Conservation (phyloP, 2,797 vertebrate species). For the Centropyge bicolor region DNA sequence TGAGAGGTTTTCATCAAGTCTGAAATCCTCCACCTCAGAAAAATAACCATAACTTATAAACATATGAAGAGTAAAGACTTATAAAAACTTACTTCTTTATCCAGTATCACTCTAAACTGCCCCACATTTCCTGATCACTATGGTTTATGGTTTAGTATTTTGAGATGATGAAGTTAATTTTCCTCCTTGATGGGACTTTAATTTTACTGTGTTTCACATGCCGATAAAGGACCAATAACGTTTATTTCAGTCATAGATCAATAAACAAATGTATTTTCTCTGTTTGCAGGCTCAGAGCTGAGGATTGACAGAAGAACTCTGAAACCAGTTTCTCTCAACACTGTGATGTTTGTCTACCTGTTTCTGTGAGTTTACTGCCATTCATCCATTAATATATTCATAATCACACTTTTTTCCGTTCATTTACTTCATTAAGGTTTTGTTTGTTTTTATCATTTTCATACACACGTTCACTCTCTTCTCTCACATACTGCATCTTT, state of each 20-base stretch:
- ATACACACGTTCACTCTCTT: background rate
- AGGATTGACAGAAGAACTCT: conserved; percentile 78
- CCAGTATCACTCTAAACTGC: background rate
- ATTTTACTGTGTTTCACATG: background rate
- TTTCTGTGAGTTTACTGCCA: conserved; percentile 87
- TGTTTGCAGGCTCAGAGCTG: conserved; percentile 78
- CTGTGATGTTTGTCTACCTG: conserved; percentile 90
- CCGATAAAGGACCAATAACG: background rate
- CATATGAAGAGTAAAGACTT: too few species aligned
- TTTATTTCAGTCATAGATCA: background rate
- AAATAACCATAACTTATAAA: too few species aligned
- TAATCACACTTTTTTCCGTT: background rate
- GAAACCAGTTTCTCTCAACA: conserved; percentile 86
- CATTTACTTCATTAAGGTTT: background rate
- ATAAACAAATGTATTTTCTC: background rate
- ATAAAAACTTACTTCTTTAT: background rate
- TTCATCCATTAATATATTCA: background rate
- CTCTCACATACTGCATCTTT: background rate
- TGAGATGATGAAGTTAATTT: background rate
- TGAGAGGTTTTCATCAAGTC: background rate
- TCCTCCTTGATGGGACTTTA: background rate
- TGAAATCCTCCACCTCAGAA: background rate
- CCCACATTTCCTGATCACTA: background rate
- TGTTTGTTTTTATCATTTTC: too few species aligned
- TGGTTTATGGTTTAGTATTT: background rate